A percentile compares a stretch with the other conserved stretches of the same genome.
These are phyloP conservation scores for Trichacis sp. DNA, from an alignment of 2,888 invertebrate species.

Conservation along the genomic window DNA sequence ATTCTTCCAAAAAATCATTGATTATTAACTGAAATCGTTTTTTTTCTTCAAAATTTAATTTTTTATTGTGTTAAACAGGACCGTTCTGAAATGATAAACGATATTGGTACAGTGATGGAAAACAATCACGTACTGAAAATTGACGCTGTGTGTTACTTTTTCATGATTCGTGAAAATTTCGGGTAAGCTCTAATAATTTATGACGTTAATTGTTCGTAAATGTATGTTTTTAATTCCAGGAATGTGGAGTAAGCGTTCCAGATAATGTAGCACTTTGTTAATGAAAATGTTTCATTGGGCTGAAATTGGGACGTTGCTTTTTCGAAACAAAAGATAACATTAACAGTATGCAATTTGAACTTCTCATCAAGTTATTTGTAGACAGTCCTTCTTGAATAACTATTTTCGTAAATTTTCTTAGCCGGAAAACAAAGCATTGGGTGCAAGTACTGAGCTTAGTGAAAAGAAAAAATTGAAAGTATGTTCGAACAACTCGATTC, in stretches of 20 bases:
- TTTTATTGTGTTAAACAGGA: constrained; percentile 61
- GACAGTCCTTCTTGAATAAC: too few relatives aligned
- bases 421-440: constrained; percentile 40
- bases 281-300: constrained; percentile 50
- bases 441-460: constrained; percentile 52
- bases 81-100: constrained; percentile 60
- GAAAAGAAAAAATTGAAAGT: constrained; percentile 43
- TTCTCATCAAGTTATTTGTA: neutral
- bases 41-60: constrained; percentile 53
- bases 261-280: constrained; percentile 55
- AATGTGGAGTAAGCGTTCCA: constrained; percentile 55
- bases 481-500: constrained; percentile 24
- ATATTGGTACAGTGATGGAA: constrained; percentile 60
- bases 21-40: constrained; percentile 1
- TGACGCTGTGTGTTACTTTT: constrained; percentile 40
- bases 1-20: too few relatives aligned
- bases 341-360: constrained; percentile 43
- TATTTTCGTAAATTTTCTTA: constrained; percentile 25
- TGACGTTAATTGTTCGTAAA: too few relatives aligned
- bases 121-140: constrained; percentile 51
- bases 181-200: constrained; percentile 57
- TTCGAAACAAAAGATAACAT: constrained; percentile 39
- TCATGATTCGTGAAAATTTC: constrained; percentile 44
- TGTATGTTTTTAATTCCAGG: constrained; percentile 40
- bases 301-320: constrained; percentile 52